A percentile compares a stretch with the other conserved stretches of the same genome.
These are phyloP conservation scores for Cremastinae sp. DNA, from an alignment of 2,888 invertebrate species.

Conservation along the genomic window DNA sequence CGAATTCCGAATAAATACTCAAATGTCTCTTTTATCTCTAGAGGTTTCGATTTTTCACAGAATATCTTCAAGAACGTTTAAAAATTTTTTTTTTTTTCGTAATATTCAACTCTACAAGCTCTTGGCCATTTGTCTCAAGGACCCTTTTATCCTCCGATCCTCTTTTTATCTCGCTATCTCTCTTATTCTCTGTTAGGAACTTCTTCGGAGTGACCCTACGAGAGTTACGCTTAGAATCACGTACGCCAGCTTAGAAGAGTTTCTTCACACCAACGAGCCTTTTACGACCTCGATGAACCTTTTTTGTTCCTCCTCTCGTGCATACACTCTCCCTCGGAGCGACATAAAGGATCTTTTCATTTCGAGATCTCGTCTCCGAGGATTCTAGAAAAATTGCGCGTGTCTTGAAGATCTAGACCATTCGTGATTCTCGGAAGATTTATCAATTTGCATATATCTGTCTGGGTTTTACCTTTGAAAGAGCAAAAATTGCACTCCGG, in stretches of 20 bases:
- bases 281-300: conserved; percentile 44
- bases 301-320: conserved; percentile 36
- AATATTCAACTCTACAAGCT: conserved; percentile 39
- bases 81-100: conserved; percentile 40
- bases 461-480: conserved; percentile 1
- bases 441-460: neutral
- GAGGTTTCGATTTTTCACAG: conserved; percentile 1
- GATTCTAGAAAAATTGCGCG: conserved; percentile 5
- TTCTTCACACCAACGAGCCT: conserved; percentile 7
- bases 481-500: too few species aligned
- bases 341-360: conserved; percentile 59
- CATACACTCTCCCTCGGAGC: conserved; percentile 44
- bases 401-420: neutral
- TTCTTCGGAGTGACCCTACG: conserved; percentile 17
- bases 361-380: conserved; percentile 31
- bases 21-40: conserved; percentile 2
- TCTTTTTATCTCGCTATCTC: conserved; percentile 31
- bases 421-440: neutral
- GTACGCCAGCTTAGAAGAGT: conserved; percentile 40
- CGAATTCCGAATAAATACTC: too few species aligned
- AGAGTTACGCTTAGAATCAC: conserved; percentile 44
- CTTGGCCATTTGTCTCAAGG: conserved; percentile 68
- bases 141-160: conserved; percentile 61
- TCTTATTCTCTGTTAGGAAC: conserved; percentile 16
- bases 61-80: conserved; percentile 64